These are phyloP conservation scores for Drosophila varians DNA, from an alignment of 1,140 invertebrate species.

Conservation along the genomic window DNA sequence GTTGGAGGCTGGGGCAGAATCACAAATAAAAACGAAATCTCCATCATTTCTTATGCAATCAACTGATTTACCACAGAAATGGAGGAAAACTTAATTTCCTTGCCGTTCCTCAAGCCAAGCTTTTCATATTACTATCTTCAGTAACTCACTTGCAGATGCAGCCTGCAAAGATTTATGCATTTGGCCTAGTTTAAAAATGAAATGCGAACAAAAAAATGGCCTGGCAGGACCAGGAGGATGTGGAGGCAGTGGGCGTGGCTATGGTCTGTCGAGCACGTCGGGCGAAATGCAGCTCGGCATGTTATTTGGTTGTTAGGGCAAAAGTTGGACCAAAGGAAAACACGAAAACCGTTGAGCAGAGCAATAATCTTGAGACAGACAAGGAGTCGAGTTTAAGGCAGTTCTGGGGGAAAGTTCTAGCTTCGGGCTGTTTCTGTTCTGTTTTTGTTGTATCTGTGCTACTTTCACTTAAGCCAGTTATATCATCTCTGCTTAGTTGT, in stretches of 20 bases:
- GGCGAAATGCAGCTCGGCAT: conserved; percentile 44
- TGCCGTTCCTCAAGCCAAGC: conserved; percentile 10
- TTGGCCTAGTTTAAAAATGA: conserved; percentile 50
- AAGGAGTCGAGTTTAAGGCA: conserved; percentile 1
- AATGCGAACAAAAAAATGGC: conserved; percentile 23
- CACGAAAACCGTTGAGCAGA: conserved; percentile 50
- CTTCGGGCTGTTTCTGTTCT: background rate
- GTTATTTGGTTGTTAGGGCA: conserved; percentile 55
- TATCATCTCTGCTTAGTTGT: conserved; percentile 53
- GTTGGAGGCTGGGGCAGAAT: background rate
- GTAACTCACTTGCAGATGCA: conserved; percentile 27
- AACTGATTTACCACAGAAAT: conserved; percentile 28
- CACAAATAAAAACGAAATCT: background rate
- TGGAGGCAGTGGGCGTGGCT: conserved; percentile 18
- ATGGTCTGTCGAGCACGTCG: conserved; percentile 44
- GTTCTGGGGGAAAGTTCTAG: conserved; percentile 15
- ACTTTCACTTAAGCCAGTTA: conserved; percentile 61
- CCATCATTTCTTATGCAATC: conserved; percentile 19
- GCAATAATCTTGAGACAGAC: conserved; percentile 56
- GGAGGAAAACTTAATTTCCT: conserved; percentile 25
- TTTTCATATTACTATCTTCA: conserved; percentile 5
- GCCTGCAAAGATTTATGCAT: conserved; percentile 42
- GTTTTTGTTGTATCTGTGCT: conserved; percentile 23
- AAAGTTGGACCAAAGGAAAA: conserved; percentile 45
- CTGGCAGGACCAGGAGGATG: background rate